Evolutionary conservation across 2,797 vertebrate species (phyloP).

Genomic region (Schizopygopsis pylzovi): DNA sequence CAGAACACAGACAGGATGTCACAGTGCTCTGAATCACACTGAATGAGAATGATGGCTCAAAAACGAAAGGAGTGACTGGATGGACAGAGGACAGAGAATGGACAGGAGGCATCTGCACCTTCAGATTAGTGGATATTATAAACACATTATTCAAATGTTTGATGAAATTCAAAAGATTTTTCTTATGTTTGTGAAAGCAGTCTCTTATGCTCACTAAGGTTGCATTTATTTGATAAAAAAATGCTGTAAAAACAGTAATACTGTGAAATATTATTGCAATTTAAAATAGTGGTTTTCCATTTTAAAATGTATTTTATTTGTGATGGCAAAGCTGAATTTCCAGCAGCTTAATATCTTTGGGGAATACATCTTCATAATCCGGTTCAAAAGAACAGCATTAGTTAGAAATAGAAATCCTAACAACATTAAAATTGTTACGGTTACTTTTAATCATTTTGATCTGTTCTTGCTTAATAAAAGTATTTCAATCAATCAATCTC

Average conservation of each 20-base stretch:
- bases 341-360: not conserved
- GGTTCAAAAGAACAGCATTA: not conserved
- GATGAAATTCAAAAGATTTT: too few relatives aligned
- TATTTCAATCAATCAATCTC: not conserved
- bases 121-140: not conserved
- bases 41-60: constrained; percentile 64
- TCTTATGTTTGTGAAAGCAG: too few relatives aligned
- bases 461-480: not conserved
- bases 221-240: too few relatives aligned
- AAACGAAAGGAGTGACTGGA: constrained; percentile 37
- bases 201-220: too few relatives aligned
- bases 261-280: too few relatives aligned
- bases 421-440: not conserved
- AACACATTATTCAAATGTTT: not conserved
- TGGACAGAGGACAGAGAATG: constrained; percentile 11
- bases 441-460: not conserved
- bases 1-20: constrained; percentile 63
- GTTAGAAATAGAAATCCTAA: not conserved
- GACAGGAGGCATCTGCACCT: not conserved
- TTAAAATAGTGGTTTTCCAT: too few relatives aligned
- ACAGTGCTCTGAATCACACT: constrained; percentile 78
- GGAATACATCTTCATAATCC: not conserved
- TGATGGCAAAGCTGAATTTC: too few relatives aligned
- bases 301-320: too few relatives aligned
- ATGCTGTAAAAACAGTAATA: too few relatives aligned